Conservation (phyloP, 2,888 invertebrate genomes). For the Dynastes tityus region DNA sequence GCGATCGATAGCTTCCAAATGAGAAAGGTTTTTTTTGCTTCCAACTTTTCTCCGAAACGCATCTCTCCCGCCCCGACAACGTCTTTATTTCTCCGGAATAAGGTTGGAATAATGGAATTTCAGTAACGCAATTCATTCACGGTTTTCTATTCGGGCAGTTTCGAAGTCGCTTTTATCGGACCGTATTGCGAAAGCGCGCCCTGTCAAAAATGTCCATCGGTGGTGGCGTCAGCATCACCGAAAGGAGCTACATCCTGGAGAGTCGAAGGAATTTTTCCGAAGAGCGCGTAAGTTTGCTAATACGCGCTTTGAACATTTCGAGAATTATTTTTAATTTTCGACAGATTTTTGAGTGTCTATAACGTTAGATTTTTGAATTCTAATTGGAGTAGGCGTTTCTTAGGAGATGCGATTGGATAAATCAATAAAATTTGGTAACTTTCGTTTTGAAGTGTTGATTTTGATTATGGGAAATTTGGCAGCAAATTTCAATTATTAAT, state of each 20-base stretch:
- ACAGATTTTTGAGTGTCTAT: too few relatives aligned
- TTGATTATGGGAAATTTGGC: too few relatives aligned
- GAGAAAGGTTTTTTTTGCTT: conserved; percentile 32
- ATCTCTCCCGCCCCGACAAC: conserved; percentile 27
- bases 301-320: neutral
- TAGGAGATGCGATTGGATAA: too few relatives aligned
- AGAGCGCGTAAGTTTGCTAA: conserved; percentile 63
- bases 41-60: conserved; percentile 18
- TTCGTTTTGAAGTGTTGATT: too few relatives aligned
- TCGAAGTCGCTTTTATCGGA: neutral
- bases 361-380: too few relatives aligned
- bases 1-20: conserved; percentile 34
- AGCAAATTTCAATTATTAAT: too few relatives aligned
- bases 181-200: neutral
- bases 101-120: conserved; percentile 29
- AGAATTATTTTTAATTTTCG: too few relatives aligned
- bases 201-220: conserved; percentile 44
- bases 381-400: too few relatives aligned
- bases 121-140: conserved; percentile 30
- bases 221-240: conserved; percentile 57
- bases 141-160: neutral
- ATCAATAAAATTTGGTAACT: too few relatives aligned
- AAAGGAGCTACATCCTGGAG: conserved; percentile 67
- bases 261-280: conserved; percentile 64
- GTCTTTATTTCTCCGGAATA: conserved; percentile 37